Evolutionary conservation across 1,140 invertebrate species (phyloP).

Genomic region (Metopolophium dirhodum): DNA sequence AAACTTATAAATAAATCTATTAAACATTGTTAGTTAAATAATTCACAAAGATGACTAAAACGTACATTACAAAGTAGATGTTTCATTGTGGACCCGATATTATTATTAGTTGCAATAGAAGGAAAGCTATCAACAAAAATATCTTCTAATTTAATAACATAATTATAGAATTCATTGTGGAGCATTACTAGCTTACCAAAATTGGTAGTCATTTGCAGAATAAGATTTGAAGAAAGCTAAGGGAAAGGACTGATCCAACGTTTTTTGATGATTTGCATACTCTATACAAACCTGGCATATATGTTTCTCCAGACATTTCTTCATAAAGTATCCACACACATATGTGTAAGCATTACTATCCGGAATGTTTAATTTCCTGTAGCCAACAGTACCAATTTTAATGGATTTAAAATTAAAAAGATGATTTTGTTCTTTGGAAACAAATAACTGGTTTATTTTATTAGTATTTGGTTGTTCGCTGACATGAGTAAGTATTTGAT

Average conservation of each 20-base stretch:
- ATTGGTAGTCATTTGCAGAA: not conserved
- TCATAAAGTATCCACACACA: no score
- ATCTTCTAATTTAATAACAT: conserved; percentile 23
- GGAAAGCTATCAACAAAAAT: not conserved
- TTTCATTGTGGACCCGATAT: not conserved
- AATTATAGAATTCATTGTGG: conserved; percentile 4
- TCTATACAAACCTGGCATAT: not conserved
- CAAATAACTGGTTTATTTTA: not conserved
- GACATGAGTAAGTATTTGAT: not conserved
- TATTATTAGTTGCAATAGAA: not conserved
- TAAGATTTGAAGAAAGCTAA: not conserved
- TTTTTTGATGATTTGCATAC: conserved; percentile 9
- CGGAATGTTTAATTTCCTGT: no score
- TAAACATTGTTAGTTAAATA: not conserved
- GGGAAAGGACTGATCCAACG: not conserved
- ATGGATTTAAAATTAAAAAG: not conserved
- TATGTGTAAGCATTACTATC: no score
- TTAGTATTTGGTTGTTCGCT: not conserved
- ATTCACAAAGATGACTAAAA: not conserved
- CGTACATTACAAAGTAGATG: not conserved
- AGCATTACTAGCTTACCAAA: not conserved
- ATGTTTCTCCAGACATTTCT: no score
- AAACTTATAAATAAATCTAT: not conserved
- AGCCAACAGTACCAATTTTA: no score
- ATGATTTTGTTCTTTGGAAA: conserved; percentile 9